These are phyloP conservation scores for Enteromius fasciolatus DNA, from an alignment of 2,797 vertebrate genomes.

Conservation along the genomic window DNA sequence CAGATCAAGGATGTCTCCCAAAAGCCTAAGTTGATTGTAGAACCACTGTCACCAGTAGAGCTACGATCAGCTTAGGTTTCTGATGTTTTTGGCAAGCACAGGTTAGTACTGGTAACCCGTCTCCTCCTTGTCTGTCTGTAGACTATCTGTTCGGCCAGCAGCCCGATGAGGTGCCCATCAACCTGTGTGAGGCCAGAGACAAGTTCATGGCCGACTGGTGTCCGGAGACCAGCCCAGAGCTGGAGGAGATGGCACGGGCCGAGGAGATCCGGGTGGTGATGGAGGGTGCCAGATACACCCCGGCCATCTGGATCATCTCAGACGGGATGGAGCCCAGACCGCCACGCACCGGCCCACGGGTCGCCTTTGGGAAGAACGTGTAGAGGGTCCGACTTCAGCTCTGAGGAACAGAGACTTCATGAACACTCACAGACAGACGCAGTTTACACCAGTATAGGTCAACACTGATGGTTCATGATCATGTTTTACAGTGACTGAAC, in stretches of 20 bases:
- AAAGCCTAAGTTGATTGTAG: no score
- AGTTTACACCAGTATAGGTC: no score
- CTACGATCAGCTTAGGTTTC: no score
- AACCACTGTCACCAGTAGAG: no score
- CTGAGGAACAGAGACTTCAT: neutral
- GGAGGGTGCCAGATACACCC: conserved; percentile 64
- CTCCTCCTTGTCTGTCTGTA: conserved; percentile 55
- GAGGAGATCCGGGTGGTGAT: conserved; percentile 73
- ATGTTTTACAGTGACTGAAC: no score
- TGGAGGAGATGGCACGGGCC: conserved; percentile 76
- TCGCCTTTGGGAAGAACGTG: conserved; percentile 71
- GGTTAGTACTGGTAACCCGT: no score
- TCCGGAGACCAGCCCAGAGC: conserved; percentile 78
- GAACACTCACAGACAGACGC: neutral
- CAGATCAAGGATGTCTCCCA: no score
- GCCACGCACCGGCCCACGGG: conserved; percentile 62
- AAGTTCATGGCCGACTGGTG: conserved; percentile 76
- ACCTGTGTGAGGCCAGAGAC: conserved; percentile 75
- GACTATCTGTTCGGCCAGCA: conserved; percentile 87
- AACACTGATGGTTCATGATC: neutral
- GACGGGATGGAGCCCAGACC: conserved; percentile 59
- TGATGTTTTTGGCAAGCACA: no score
- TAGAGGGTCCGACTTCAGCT: conserved; percentile 38
- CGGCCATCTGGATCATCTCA: conserved; percentile 77
- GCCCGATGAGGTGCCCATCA: conserved; percentile 78